Conservation (phyloP, 1,140 invertebrate species). For the Pseudomyrmex pallidus region DNA sequence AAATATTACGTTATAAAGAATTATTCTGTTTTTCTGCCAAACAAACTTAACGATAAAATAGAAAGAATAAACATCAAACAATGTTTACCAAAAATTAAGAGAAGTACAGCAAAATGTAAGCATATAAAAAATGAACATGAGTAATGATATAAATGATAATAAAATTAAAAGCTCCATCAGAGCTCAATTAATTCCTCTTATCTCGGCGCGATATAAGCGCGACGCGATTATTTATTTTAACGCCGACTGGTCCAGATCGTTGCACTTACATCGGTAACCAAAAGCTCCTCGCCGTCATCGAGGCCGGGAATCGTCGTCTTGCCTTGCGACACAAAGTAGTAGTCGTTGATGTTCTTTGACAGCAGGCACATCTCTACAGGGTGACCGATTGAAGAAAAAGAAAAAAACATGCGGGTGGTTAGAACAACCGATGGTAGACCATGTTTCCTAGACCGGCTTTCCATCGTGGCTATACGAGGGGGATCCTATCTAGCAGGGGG, state of each 20-base stretch:
- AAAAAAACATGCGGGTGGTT: conserved; percentile 82
- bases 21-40: not conserved
- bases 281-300: conserved; percentile 98
- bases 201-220: not conserved
- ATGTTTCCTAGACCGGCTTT: conserved; percentile 80
- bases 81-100: conserved; percentile 14
- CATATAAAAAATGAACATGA: too few relatives aligned
- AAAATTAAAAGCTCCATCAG: too few relatives aligned
- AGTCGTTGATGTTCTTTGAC: conserved; percentile 94
- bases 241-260: conserved; percentile 65
- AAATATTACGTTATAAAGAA: not conserved
- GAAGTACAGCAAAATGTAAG: not conserved
- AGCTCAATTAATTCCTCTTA: not conserved
- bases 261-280: conserved; percentile 96
- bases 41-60: not conserved
- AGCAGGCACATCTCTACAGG: conserved; percentile 92
- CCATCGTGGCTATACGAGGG: conserved; percentile 43
- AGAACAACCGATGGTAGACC: conserved; percentile 75
- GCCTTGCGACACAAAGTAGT: conserved; percentile 98
- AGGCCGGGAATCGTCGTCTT: conserved; percentile 97
- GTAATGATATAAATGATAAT: too few relatives aligned
- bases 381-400: conserved; percentile 75
- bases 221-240: not conserved
- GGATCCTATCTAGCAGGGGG: conserved; percentile 39
- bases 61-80: conserved; percentile 18